Evolutionary conservation across 2,797 vertebrate genomes (phyloP).

Genomic region (Carapus acus): DNA sequence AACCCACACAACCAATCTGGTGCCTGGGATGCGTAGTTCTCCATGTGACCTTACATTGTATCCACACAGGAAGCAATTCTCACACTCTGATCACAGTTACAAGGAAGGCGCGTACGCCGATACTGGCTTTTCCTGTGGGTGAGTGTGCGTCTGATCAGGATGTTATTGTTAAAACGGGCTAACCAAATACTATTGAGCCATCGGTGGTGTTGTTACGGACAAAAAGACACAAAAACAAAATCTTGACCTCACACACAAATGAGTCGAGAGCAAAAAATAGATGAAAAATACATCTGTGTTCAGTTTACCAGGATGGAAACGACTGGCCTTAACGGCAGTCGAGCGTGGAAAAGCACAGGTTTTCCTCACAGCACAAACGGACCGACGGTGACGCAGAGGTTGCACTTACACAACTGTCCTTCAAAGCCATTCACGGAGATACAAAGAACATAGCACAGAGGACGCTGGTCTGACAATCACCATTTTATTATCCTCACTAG

Average conservation of each 20-base stretch:
- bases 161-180: slow-evolving; percentile 43
- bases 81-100: slow-evolving; percentile 48
- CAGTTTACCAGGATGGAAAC: slow-evolving; percentile 44
- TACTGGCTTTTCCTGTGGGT: slow-evolving; percentile 28
- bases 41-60: slow-evolving; percentile 68
- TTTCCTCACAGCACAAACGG: slow-evolving; percentile 60
- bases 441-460: slow-evolving; percentile 67
- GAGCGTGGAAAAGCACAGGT: slow-evolving; percentile 32
- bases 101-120: slow-evolving; percentile 36
- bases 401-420: slow-evolving; percentile 70
- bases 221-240: no score
- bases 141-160: slow-evolving; percentile 45
- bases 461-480: slow-evolving; percentile 77
- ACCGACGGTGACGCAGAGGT: slow-evolving; percentile 57
- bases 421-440: slow-evolving; percentile 75
- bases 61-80: slow-evolving; percentile 39
- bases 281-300: slow-evolving; percentile 38
- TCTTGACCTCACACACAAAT: slow-evolving; percentile 26
- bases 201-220: slow-evolving; percentile 33
- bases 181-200: slow-evolving; percentile 57
- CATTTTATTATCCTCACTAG: slow-evolving; percentile 61
- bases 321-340: slow-evolving; percentile 37
- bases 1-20: slow-evolving; percentile 56
- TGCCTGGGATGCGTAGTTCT: slow-evolving; percentile 68
- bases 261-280: slow-evolving; percentile 34